Conservation (phyloP, 2,113 vertebrate species). For the Raja brachyura region DNA sequence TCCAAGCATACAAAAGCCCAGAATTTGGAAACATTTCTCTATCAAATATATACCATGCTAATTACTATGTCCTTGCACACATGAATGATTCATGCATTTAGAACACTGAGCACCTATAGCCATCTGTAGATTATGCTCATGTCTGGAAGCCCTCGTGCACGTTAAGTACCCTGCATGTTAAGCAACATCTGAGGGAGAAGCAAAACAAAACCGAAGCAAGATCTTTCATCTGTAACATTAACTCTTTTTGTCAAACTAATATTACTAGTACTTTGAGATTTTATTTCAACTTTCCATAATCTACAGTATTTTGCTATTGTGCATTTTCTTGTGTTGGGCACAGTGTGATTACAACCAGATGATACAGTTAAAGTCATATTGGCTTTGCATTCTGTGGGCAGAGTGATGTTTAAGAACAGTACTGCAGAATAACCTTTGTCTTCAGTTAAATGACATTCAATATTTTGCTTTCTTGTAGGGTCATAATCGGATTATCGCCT, state of each 20-base stretch:
- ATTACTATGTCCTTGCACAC: neutral
- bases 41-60: neutral
- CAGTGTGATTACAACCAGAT: neutral
- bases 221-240: too few relatives aligned
- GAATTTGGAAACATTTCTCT: neutral
- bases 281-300: too few relatives aligned
- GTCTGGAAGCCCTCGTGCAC: neutral
- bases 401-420: neutral
- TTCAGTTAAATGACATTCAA: neutral
- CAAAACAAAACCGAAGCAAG: too few relatives aligned
- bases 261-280: too few relatives aligned
- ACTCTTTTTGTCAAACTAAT: too few relatives aligned
- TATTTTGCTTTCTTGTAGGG: slow-evolving; percentile 60
- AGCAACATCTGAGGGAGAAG: too few relatives aligned
- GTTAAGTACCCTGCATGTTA: too few relatives aligned
- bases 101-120: neutral
- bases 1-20: neutral
- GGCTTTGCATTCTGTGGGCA: neutral
- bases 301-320: too few relatives aligned
- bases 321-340: neutral
- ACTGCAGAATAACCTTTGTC: neutral
- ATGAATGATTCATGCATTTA: neutral
- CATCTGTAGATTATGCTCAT: neutral
- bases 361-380: neutral
- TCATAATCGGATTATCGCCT: slow-evolving; percentile 96